These are phyloP conservation scores for Montipora foliosa DNA, from an alignment of 64 coral and sea anemone species.

Conservation along the genomic window DNA sequence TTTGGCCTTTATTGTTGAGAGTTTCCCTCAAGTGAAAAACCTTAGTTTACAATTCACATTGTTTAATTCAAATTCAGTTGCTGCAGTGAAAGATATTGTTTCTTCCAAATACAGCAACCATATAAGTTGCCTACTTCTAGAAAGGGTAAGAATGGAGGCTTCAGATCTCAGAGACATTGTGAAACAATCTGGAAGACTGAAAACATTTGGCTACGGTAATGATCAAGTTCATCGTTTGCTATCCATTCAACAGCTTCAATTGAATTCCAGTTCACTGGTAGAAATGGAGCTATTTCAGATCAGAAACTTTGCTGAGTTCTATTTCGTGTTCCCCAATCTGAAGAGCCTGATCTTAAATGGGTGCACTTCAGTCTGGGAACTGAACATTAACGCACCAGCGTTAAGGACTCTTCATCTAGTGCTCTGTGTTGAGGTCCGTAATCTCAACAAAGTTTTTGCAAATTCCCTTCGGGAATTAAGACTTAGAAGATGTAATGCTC, in stretches of 20 bases:
- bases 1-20: constrained; percentile 59
- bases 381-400: constrained; percentile 67
- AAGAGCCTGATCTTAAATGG: constrained; percentile 57
- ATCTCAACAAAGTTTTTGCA: constrained; percentile 65
- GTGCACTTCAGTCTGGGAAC: constrained; percentile 62
- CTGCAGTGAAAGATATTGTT: constrained; percentile 46
- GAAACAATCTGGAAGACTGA: constrained; percentile 52
- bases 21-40: constrained; percentile 69
- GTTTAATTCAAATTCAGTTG: constrained; percentile 51
- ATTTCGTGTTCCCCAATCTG: constrained; percentile 55
- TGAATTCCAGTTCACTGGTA: constrained; percentile 63
- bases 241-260: constrained; percentile 59
- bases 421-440: constrained; percentile 80
- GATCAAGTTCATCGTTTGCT: constrained; percentile 85
- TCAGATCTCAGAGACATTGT: constrained; percentile 64
- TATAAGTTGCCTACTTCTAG: constrained; percentile 71
- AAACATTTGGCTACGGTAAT: constrained; percentile 78
- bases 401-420: constrained; percentile 65
- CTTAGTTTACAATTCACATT: constrained; percentile 76
- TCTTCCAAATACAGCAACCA: constrained; percentile 49
- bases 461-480: constrained; percentile 70
- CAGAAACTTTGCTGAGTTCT: constrained; percentile 81
- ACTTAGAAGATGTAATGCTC: constrained; percentile 70
- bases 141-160: constrained; percentile 69
- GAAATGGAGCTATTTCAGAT: constrained; percentile 82